These are phyloP conservation scores for Phyto melanocephala DNA, from an alignment of 2,888 invertebrate species.

Conservation along the genomic window DNA sequence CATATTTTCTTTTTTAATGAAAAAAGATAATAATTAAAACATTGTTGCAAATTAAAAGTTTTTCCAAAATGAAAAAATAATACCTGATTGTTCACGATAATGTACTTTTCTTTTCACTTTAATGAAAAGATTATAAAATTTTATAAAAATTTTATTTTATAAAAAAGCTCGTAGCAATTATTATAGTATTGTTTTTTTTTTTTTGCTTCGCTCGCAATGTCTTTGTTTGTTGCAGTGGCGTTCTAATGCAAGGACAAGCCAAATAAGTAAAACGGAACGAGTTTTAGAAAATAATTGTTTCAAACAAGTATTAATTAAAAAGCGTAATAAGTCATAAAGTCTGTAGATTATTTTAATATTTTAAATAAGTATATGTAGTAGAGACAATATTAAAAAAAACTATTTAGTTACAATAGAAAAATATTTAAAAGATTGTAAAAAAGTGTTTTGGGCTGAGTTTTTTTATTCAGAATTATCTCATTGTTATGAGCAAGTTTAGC, in stretches of 20 bases:
- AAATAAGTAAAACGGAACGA: not conserved
- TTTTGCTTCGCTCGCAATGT: too few species aligned
- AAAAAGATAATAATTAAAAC: conserved; percentile 23
- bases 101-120: not conserved
- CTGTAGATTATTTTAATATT: too few species aligned
- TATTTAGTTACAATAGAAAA: too few species aligned
- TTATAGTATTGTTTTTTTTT: not conserved
- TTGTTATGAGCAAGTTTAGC: too few species aligned
- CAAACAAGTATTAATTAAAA: not conserved
- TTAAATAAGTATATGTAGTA: too few species aligned
- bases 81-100: conserved; percentile 1
- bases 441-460: too few species aligned
- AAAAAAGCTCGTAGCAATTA: not conserved
- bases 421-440: too few species aligned
- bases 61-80: conserved; percentile 40
- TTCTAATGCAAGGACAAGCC: conserved; percentile 10
- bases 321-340: too few species aligned
- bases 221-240: not conserved
- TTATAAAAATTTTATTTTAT: too few species aligned
- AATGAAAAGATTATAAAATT: not conserved
- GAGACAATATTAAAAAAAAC: too few species aligned
- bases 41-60: conserved; percentile 27
- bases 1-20: not conserved
- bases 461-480: too few species aligned
- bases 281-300: not conserved